Evolutionary conservation across 2,797 vertebrate genomes (phyloP), one percentile per base, ranked within the genome.

Genomic region (Bradypus variegatus): DNA sequence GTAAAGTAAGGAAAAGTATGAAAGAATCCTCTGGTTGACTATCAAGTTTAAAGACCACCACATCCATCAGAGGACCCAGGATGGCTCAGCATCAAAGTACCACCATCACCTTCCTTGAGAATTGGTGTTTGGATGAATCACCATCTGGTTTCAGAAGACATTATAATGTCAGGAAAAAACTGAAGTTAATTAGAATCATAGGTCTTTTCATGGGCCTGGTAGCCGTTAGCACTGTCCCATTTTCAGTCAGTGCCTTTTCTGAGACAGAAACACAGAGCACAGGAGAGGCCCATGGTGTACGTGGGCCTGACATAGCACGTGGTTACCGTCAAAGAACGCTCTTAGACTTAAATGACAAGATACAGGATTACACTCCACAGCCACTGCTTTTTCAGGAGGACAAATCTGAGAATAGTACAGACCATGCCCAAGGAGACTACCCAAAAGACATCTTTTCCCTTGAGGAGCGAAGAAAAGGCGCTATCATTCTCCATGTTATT

Each of bases 201-300:
- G 98, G 98, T 92, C 98, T 99, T 41, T 96, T 98, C 93, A 86
- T 99, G 89, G 98, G 98, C 96, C 96, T 99, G 94, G 96, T 98
- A 96, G 98, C 98, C 96, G 95, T 99, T 97, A 98, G 98, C 98
- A 98, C 97, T 73, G 97, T 99, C 95, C 98, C 98, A 8, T 96
- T 98, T 97, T 98, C 98, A 94, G 87, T 98, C 94, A 97, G 98
- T 98, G 98, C 99, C 98, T 99, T 99, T 97, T 97, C 98, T 91
- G 98, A 98, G 98, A 97, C 94, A 96, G 97, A 98, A 60, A 88
- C 96, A 91, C 97, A 92, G 91, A 97, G 95, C 96, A 93, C 88
- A 80, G 98, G 97, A 4, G 94, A 96, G 79, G 95, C 80, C 89
- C 95, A 94, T 93, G 97, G 93, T 91, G 94, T 95, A 90, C 97